A percentile compares a stretch with the other conserved stretches of the same genome.
Evolutionary conservation across 2,113 vertebrate genomes (phyloP).

Genomic region (Perca flavescens): DNA sequence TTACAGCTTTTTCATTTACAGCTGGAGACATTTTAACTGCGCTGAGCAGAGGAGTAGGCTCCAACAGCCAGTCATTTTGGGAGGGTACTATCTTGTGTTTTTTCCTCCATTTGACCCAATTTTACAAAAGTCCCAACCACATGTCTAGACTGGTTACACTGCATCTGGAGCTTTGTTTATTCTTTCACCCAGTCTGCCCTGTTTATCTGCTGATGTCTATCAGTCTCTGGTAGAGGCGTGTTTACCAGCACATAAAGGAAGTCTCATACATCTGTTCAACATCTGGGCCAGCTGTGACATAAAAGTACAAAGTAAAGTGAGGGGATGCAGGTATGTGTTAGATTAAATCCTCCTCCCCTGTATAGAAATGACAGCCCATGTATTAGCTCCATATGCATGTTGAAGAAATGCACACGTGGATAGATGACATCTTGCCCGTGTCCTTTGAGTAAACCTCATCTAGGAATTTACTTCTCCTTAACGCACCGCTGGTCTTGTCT

Average conservation of each 20-base stretch:
- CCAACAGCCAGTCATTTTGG: conserved; percentile 29
- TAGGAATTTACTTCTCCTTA: conserved; percentile 2
- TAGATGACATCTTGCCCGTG: conserved; percentile 22
- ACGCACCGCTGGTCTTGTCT: conserved; percentile 4
- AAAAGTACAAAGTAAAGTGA: conserved; percentile 59
- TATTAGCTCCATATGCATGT: conserved; percentile 21
- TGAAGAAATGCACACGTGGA: conserved; percentile 48
- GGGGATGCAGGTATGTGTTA: conserved; percentile 54
- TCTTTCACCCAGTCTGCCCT: conserved; percentile 17
- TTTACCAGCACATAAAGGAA: conserved; percentile 68
- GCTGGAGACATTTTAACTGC: conserved; percentile 61
- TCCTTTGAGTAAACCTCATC: conserved; percentile 20
- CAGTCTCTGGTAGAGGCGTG: conserved; percentile 55
- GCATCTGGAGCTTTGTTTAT: conserved; percentile 48
- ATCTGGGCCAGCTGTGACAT: conserved; percentile 80
- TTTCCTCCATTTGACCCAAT: conserved; percentile 53
- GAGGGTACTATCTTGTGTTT: conserved; percentile 34
- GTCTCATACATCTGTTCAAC: conserved; percentile 81
- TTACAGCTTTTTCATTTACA: conserved; percentile 58
- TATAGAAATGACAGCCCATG: conserved; percentile 49
- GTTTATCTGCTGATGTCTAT: conserved; percentile 50
- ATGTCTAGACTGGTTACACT: conserved; percentile 38
- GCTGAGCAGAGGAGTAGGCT: conserved; percentile 25
- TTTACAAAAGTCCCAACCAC: conserved; percentile 50
- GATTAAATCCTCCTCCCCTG: conserved; percentile 47